Evolutionary conservation across 2,113 vertebrate genomes (phyloP).

Genomic region (Callipepla squamata): DNA sequence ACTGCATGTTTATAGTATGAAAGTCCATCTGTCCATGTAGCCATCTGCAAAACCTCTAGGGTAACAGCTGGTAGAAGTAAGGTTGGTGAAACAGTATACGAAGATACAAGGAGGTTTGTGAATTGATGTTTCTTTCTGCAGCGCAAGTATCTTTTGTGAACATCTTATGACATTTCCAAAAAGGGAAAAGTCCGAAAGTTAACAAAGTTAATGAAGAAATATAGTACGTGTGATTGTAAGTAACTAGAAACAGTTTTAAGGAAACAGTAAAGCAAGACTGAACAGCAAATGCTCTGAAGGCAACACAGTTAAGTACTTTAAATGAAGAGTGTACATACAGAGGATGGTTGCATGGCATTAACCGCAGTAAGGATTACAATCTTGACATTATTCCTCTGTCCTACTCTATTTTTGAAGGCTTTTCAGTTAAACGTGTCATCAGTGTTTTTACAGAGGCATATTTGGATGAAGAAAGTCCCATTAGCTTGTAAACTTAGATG

Average conservation of each 20-base stretch:
- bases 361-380: neutral
- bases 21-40: conserved; percentile 19
- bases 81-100: neutral
- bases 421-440: neutral
- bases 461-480: neutral
- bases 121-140: neutral
- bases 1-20: conserved; percentile 4
- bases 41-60: conserved; percentile 44
- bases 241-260: neutral
- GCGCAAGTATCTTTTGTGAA: neutral
- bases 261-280: accelerated
- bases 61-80: conserved; percentile 27
- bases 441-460: accelerated
- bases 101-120: neutral
- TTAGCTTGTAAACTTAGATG: neutral
- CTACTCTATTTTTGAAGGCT: neutral
- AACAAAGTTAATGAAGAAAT: neutral
- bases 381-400: neutral
- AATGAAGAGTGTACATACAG: neutral
- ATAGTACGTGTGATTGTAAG: accelerated
- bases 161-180: neutral
- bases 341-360: neutral
- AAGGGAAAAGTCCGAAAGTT: neutral
- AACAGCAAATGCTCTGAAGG: neutral
- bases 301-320: neutral